Percentiles rank a stretch among this genome's conserved stretches.
Conservation (phyloP, 1,140 invertebrate species). For the Papilio dardanus region DNA sequence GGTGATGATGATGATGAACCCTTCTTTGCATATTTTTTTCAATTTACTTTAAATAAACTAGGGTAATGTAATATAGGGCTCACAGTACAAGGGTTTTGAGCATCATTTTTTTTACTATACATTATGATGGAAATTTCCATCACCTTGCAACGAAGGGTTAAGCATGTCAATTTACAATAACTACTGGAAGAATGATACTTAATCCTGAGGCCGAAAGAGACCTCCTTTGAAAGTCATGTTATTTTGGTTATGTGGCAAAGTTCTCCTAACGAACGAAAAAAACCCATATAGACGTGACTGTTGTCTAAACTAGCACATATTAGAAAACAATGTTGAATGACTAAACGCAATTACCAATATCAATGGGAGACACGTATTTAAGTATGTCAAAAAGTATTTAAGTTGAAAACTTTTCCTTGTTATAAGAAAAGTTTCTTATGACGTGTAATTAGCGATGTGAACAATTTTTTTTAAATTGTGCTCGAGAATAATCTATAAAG, state of each 20-base stretch:
- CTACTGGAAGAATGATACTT: too few relatives aligned
- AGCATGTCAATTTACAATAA: too few relatives aligned
- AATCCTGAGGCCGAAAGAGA: too few relatives aligned
- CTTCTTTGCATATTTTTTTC: too few relatives aligned
- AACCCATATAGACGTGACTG: background rate
- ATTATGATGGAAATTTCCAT: too few relatives aligned
- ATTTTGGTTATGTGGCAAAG: background rate
- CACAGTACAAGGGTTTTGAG: too few relatives aligned
- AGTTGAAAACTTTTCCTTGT: background rate
- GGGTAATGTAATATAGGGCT: too few relatives aligned
- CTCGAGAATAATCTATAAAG: too few relatives aligned
- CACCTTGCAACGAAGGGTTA: too few relatives aligned
- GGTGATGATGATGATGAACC: too few relatives aligned
- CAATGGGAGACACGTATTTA: background rate
- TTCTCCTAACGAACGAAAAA: background rate
- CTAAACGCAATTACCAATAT: background rate
- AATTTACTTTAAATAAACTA: too few relatives aligned
- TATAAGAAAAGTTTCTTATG: constrained; percentile 2
- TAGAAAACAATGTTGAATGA: background rate
- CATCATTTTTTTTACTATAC: too few relatives aligned
- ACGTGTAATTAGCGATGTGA: background rate
- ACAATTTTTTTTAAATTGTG: background rate
- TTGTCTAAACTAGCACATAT: background rate
- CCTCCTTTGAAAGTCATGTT: background rate
- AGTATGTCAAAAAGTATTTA: background rate